Percentiles rank a stretch among this genome's conserved stretches.
phyloP scores from a whole-genome alignment of 2,888 invertebrate species.

The Crematogaster levior region DNA sequence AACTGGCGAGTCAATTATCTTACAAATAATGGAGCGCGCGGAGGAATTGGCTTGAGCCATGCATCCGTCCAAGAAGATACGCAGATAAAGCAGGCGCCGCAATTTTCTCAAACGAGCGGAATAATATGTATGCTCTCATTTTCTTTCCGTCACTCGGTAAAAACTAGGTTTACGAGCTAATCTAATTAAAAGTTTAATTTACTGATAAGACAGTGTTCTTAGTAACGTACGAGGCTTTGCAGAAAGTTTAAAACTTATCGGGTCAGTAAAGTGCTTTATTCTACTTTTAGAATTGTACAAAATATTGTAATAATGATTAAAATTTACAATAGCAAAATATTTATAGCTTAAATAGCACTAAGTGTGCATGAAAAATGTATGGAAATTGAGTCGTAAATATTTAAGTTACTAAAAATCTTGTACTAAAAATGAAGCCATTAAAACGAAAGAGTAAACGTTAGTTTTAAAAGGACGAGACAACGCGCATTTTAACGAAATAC shows the following conservation, averaged over 20 bases:
- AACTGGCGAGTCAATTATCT: conserved; percentile 37
- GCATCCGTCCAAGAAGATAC: conserved; percentile 20
- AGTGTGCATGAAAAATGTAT: not conserved
- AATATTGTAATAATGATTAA: not conserved
- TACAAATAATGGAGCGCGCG: conserved; percentile 20
- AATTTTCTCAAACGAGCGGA: conserved; percentile 31
- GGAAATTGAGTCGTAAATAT: not conserved
- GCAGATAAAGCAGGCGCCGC: conserved; percentile 24
- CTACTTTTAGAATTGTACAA: conserved; percentile 5
- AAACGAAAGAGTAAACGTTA: not conserved
- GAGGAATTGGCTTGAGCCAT: conserved; percentile 19
- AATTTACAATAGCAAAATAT: not conserved
- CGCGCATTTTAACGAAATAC: no score
- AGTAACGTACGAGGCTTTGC: not conserved
- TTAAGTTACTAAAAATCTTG: not conserved
- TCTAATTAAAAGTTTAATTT: conserved; percentile 53
- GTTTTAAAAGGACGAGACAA: not conserved
- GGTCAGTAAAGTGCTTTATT: not conserved
- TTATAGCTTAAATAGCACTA: not conserved
- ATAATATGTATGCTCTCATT: not conserved
- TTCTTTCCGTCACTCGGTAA: not conserved
- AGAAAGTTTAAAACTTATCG: conserved; percentile 12
- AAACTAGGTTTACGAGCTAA: conserved; percentile 24
- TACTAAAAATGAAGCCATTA: not conserved
- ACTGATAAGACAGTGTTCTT: conserved; percentile 35